phyloP scores from a whole-genome alignment of 1,140 invertebrate species.

The Philopotamus ludificatus region DNA sequence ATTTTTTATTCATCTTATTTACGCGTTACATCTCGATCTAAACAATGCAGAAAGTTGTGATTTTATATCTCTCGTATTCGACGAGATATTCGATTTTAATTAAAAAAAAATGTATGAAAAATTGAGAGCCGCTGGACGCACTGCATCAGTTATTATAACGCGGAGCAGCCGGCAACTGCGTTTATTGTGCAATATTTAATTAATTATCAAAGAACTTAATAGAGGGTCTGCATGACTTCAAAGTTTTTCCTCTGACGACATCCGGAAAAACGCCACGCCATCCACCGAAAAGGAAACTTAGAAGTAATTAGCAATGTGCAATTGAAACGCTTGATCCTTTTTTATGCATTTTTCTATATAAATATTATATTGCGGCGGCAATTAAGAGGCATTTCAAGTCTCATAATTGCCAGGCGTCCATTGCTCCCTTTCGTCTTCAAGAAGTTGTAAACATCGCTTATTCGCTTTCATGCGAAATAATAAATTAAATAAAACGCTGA shows the following conservation, averaged over 20 bases:
- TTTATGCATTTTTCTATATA: neutral
- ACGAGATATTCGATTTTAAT: too few relatives aligned
- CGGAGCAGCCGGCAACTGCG: conserved; percentile 6
- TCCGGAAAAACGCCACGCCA: conserved; percentile 10
- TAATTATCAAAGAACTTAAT: conserved; percentile 37
- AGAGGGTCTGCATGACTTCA: conserved; percentile 32
- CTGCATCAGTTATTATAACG: too few relatives aligned
- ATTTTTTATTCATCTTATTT: too few relatives aligned
- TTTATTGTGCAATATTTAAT: conserved; percentile 38
- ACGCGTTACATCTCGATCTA: too few relatives aligned
- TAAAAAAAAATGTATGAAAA: too few relatives aligned
- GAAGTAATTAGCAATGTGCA: conserved; percentile 38
- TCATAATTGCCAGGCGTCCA: neutral
- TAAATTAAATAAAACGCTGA: conserved; percentile 17
- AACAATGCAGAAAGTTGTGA: too few relatives aligned
- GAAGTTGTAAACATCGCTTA: neutral
- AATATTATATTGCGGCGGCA: neutral
- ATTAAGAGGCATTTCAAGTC: conserved; percentile 3
- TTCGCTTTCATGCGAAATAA: neutral
- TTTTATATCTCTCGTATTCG: too few relatives aligned
- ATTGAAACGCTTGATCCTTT: conserved; percentile 15
- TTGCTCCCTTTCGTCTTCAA: conserved; percentile 1
- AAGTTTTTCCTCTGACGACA: conserved; percentile 28
- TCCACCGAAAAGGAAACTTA: conserved; percentile 16
- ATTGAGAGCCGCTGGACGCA: too few relatives aligned